Percentiles rank a stretch among this genome's conserved stretches.
Evolutionary conservation across 2,888 invertebrate species (phyloP).

Genomic region (Yponomeuta plumbellus): DNA sequence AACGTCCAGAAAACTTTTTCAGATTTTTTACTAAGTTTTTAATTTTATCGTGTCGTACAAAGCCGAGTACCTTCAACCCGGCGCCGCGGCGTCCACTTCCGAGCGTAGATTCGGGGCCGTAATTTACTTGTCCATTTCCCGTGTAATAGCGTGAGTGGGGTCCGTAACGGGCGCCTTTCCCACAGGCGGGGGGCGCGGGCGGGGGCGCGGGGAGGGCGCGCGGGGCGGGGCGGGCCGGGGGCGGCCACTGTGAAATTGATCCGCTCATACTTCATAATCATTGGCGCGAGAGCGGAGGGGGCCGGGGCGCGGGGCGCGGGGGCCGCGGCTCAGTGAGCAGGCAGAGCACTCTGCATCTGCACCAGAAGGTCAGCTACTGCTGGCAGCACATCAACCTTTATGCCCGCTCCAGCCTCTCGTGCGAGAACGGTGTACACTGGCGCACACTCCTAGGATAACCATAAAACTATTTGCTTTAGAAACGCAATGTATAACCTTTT

Average conservation of each 20-base stretch:
- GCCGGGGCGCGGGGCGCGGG: not conserved
- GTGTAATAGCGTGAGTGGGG: too few relatives aligned
- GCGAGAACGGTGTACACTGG: too few relatives aligned
- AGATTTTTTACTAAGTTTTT: too few relatives aligned
- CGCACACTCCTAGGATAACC: too few relatives aligned
- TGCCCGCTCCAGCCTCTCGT: too few relatives aligned
- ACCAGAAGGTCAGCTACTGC: not conserved
- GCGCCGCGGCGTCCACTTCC: not conserved
- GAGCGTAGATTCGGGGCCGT: constrained; percentile 9
- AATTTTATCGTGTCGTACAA: not conserved
- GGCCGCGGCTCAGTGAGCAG: not conserved
- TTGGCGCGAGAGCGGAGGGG: not conserved
- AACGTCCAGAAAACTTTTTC: too few relatives aligned
- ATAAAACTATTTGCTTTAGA: too few relatives aligned
- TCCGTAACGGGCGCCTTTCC: too few relatives aligned
- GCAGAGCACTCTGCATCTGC: not conserved
- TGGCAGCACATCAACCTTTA: not conserved
- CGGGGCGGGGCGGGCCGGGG: constrained; percentile 7
- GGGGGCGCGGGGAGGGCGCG: not conserved
- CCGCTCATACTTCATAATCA: constrained; percentile 1
- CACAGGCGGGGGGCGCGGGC: not conserved
- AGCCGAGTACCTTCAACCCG: too few relatives aligned
- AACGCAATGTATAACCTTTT: too few relatives aligned
- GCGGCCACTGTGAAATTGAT: not conserved
- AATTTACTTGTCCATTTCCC: too few relatives aligned